Percentiles rank a stretch among this genome's conserved stretches.
phyloP scores from a whole-genome alignment of 2,797 vertebrate genomes.

The Pipistrellus kuhlii region DNA sequence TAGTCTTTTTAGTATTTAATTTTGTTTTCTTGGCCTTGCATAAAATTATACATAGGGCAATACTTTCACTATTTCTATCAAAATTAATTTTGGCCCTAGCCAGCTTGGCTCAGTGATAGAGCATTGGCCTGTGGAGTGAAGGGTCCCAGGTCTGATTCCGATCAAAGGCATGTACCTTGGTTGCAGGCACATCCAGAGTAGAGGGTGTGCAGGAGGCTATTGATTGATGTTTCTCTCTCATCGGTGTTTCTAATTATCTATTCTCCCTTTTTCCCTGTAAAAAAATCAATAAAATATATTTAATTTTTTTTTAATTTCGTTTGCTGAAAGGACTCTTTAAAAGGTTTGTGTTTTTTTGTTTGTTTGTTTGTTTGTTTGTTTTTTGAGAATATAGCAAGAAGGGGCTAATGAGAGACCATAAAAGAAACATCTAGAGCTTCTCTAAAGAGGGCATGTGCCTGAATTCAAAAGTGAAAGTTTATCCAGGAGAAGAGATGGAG shows the following conservation, averaged over 20 bases:
- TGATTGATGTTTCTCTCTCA: too few species aligned
- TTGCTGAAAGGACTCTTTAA: constrained; percentile 1
- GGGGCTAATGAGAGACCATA: neutral
- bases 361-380: too few species aligned
- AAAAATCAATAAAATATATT: too few species aligned
- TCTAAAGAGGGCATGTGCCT: neutral
- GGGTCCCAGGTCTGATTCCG: too few species aligned
- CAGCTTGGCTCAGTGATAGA: too few species aligned
- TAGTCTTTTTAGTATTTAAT: constrained; percentile 3
- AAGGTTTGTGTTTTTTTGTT: too few species aligned
- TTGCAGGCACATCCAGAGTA: too few species aligned
- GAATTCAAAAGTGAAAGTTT: neutral
- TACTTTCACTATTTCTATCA: neutral
- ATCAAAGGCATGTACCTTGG: too few species aligned
- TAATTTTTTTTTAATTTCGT: constrained; percentile 9
- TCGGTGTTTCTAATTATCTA: too few species aligned
- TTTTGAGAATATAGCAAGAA: neutral
- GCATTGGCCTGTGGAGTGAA: too few species aligned
- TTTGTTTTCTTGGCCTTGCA: neutral
- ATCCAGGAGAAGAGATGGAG: neutral
- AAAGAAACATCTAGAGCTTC: neutral
- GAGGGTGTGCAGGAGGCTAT: too few species aligned
- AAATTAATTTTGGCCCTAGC: constrained; percentile 26
- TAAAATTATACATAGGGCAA: neutral
- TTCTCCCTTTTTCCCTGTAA: too few species aligned